Evolutionary conservation across 2,797 vertebrate species (phyloP), one percentile per base, ranked within the genome.

Genomic region (Notolabrus celidotus): DNA sequence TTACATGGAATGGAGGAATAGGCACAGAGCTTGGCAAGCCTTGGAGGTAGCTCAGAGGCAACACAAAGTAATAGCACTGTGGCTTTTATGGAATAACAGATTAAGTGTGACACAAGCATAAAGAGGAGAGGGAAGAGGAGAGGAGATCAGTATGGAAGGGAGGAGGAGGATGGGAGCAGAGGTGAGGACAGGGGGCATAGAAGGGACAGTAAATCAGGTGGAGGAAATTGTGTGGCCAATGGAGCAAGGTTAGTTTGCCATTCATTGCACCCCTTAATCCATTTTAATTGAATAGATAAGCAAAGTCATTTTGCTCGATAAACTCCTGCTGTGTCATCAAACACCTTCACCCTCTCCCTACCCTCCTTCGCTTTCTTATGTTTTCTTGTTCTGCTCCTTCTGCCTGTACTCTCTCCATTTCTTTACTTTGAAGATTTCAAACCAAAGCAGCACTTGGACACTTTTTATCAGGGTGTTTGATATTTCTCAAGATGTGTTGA

Each of bases 261-360:
- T 84, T 86, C 78, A 74, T 33, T 76, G 74, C 77, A 79, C 79
- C 71, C 77, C 63, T 79, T 89, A 88, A 91, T 90, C 83, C 83
- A 49, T 77, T 89, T 87, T 88, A 90, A 91, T 89, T 90, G 86
- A 89, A 87, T 69, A 86, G 87, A 91, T 89, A 90, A 92, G 84
- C 83, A 83, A 87, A 89, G 86, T 84, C 69, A 85, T 87, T 87
- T 88, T 79, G 73, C 84, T 75, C 46, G 60, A 91, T 89, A 84
- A 88, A 88, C 74, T 86, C 80, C 63, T 85, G 80, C 84, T 80
- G 85, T 63, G 80, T 89, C 83, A 83, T 89, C 70, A 85, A 76
- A 84, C 82, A 74, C 71, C 72, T 68, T 56, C 57, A 65, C 39
- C 45, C 73, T 51, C 41, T 38, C 47, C 34, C 45, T 83, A 64